Base-by-base conservation (phyloP, 1,140 invertebrate genomes). In the Caenorhabditis remanei region DNA sequence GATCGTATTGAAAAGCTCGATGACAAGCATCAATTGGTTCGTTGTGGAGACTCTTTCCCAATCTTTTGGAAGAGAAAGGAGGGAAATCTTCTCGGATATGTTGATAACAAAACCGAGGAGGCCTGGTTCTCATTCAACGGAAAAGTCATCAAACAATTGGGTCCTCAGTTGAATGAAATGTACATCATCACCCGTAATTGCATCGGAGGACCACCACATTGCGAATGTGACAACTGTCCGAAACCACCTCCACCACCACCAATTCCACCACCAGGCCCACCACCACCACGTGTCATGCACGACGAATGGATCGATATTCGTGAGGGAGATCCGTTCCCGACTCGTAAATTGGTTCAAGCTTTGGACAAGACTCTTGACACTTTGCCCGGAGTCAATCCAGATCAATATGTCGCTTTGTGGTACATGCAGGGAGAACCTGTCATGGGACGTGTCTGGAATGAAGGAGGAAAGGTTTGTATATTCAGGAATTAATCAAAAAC, bases 361-460 rank as follows among this genome's bases (percentile, higher is more conserved):
- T 79, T 89, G 58, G 58, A 56, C 85, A 85, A 86, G 43, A 24
- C 89, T 14, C 71, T 90, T 19, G 61, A 91, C 56, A 90, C 89
- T 0, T 2, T 86, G 7, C 71, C 90, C 43, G 90, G 90, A 9
- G 75, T 90, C 16, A 87, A 84, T 83, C 61, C 89, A 43, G 89
- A 91, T 40, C 90, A 90, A 46, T 92, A 90, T 67, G 89, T 90
- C 24, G 90, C 90, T n/a, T 53, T 90, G 46, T 90, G 90, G 90
- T 90, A 90, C 84, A 88, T 88, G 83, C 71, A 84, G 41, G 90
- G 90, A n/a, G 86, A 87, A 46, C 90, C 90, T 4, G 90, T 90
- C n/a, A 90, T 91, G 90, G 90, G 90, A 32, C 85, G 90, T 9
- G 79, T 91, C 55, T 90, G 90, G 90, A 91, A 90, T 65, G 90